Evolutionary conservation across 2,113 vertebrate genomes (phyloP).

Genomic region (Nematolebias whitei): DNA sequence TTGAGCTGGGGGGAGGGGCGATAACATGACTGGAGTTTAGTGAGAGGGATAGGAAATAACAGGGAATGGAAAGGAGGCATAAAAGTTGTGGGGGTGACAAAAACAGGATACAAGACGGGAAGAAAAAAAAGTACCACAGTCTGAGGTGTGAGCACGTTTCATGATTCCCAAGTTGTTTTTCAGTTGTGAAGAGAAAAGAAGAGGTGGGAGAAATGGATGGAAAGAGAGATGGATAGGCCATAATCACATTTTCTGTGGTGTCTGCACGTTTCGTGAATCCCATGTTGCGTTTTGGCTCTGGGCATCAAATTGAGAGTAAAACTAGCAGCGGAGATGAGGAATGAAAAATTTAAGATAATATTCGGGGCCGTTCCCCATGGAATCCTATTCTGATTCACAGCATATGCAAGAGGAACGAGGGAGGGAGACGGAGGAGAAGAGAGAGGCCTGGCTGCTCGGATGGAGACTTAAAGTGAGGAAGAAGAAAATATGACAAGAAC

Average conservation of each 20-base stretch:
- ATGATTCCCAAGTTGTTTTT: constrained; percentile 58
- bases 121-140: constrained; percentile 26
- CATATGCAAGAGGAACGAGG: constrained; percentile 35
- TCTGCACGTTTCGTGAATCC: constrained; percentile 71
- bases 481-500: constrained; percentile 2
- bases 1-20: constrained; percentile 35
- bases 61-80: constrained; percentile 6
- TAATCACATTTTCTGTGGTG: constrained; percentile 68
- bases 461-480: neutral
- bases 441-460: constrained; percentile 17
- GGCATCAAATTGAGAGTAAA: constrained; percentile 76
- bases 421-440: constrained; percentile 24
- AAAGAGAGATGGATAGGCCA: constrained; percentile 57
- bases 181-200: constrained; percentile 15
- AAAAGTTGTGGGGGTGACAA: constrained; percentile 9
- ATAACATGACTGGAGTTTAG: constrained; percentile 28
- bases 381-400: constrained; percentile 54
- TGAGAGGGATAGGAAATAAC: constrained; percentile 42
- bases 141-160: constrained; percentile 57
- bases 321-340: constrained; percentile 62
- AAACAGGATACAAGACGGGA: constrained; percentile 17
- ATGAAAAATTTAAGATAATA: constrained; percentile 73
- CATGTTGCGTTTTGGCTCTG: constrained; percentile 70
- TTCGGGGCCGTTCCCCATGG: constrained; percentile 58
- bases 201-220: constrained; percentile 7